Base-by-base conservation (phyloP, 2,113 vertebrate species). In the Myotis brandtii region DNA sequence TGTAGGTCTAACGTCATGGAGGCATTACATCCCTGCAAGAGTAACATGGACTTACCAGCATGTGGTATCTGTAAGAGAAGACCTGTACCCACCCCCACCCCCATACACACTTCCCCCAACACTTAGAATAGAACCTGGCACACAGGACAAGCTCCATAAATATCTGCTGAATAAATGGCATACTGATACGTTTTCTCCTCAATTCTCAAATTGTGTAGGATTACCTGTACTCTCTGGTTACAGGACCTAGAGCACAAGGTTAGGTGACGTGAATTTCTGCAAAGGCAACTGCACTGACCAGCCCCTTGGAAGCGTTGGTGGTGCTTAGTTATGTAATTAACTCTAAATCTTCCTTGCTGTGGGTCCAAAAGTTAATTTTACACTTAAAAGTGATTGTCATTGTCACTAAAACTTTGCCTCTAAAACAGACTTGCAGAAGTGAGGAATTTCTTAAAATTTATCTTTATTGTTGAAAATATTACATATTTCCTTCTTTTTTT, bases 11-110 rank as follows among this genome's bases (percentile, higher is more conserved):
- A 32, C 3, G 32, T 2, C 14, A 10, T 5, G 4, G 27, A 25
- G 2, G 62, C 37, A 59, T 9, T 30, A 9, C 75, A 48, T 14
- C 14, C 32, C 43, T 30, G 0, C 2, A 4, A 34, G 9, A 18
- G 18, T 10, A 32, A 4, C 1, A 1, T 6, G 6, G 27, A 1
- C 10, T 27, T 11, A 46, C 2, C 73, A 48, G 18, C 27, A n/a
- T 27, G 4, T 0, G 18, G 34, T 9, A 4, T 30, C 43, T 37
- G 0, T 8, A 14, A 66, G 4, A 50, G 43, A 34, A 40, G 16
- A 1, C 13, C 30, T 48, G 2, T 3, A 3, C 0, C 5, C n/a
- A n/a, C n/a, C 52, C 2, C 0, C 2, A 4, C 11, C 23, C 59
- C 25, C 25, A 12, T 62, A 62, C 25, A 0, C 3, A 20, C 9